phyloP scores from a whole-genome alignment of 2,113 vertebrate species.

The Istiophorus platypterus region DNA sequence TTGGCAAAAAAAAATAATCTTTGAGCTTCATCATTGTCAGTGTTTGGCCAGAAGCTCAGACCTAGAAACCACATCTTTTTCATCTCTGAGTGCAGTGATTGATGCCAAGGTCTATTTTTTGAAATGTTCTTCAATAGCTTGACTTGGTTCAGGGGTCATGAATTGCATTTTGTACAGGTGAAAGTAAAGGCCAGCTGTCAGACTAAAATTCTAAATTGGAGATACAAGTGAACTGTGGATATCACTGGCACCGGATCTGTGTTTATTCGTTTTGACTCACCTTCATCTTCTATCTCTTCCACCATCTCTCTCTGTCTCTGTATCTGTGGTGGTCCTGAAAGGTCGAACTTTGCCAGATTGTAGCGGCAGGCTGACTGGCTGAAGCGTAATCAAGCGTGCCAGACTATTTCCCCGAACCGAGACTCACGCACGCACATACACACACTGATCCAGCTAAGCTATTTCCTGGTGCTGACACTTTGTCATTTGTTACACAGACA shows the following conservation, averaged over 20 bases:
- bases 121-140: conserved; percentile 29
- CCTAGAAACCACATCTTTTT: neutral
- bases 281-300: conserved; percentile 27
- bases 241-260: conserved; percentile 22
- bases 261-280: conserved; percentile 52
- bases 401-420: conserved; percentile 74
- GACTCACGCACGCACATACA: conserved; percentile 48
- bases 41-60: neutral
- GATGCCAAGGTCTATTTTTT: conserved; percentile 38
- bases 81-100: conserved; percentile 7
- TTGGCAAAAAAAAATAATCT: neutral
- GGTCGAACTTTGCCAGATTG: conserved; percentile 79
- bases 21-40: neutral
- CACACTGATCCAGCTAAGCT: conserved; percentile 46
- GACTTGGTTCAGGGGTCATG: conserved; percentile 42
- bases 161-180: conserved; percentile 62
- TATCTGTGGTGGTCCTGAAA: conserved; percentile 73
- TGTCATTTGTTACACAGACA: conserved; percentile 73
- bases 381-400: conserved; percentile 78
- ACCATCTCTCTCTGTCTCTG: conserved; percentile 27
- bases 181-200: conserved; percentile 59
- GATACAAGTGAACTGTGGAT: conserved; percentile 39
- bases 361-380: conserved; percentile 59
- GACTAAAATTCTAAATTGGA: conserved; percentile 44
- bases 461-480: conserved; percentile 72